phyloP scores from a whole-genome alignment of 2,888 invertebrate species.

The Galerucella calmariensis region DNA sequence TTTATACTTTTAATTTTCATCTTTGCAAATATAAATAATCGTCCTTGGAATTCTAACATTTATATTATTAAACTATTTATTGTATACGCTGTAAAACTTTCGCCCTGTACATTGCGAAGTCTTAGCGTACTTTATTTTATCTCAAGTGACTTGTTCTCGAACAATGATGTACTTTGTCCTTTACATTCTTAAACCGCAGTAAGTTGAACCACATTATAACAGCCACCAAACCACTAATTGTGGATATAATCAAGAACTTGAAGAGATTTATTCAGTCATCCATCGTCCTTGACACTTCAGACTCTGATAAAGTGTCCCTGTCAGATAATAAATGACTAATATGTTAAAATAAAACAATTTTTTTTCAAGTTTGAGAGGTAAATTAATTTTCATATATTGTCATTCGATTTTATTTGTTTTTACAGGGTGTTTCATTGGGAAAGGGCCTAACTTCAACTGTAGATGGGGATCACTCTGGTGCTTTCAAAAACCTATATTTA shows the following conservation, averaged over 20 bases:
- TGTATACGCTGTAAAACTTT: too few species aligned
- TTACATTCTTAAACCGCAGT: slow-evolving; percentile 4
- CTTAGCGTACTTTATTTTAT: not conserved
- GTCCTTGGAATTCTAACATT: too few species aligned
- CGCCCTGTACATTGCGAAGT: slow-evolving; percentile 3
- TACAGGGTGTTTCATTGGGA: too few species aligned
- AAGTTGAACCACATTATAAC: slow-evolving; percentile 4
- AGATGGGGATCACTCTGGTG: too few species aligned
- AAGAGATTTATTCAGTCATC: slow-evolving; percentile 1
- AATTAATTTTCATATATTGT: not conserved
- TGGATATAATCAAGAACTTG: slow-evolving; percentile 5
- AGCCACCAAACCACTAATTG: slow-evolving; percentile 2
- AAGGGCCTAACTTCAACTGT: too few species aligned
- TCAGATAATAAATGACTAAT: slow-evolving; percentile 7
- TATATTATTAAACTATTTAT: too few species aligned
- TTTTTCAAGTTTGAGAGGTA: not conserved
- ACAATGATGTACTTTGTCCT: slow-evolving; percentile 14
- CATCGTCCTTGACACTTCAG: slow-evolving; percentile 10
- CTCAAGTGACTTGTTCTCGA: slow-evolving; percentile 4
- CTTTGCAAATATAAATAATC: not conserved
- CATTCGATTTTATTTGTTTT: too few species aligned
- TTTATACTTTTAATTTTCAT: not conserved
- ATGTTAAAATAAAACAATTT: slow-evolving; percentile 1
- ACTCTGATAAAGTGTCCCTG: slow-evolving; percentile 11
- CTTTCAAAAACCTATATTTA: too few species aligned